These are phyloP conservation scores for Phalacrocorax aristotelis DNA, from an alignment of 2,113 vertebrate species.

Conservation along the genomic window DNA sequence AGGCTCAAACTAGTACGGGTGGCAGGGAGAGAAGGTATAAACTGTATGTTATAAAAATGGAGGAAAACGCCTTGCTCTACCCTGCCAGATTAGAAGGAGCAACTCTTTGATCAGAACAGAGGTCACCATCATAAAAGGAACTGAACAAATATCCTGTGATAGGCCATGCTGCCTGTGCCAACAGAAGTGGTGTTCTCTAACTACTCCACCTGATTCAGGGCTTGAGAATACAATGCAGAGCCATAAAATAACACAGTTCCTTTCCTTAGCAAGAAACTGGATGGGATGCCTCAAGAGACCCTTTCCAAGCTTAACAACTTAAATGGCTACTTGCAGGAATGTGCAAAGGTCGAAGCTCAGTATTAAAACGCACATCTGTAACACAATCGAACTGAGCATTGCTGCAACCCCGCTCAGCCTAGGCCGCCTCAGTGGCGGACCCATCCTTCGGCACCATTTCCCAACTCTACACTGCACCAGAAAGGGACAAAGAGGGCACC, in stretches of 20 bases:
- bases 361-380: neutral
- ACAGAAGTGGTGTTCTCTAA: neutral
- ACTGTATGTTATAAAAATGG: neutral
- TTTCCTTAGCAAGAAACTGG: neutral
- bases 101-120: constrained; percentile 9
- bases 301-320: neutral
- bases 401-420: rapidly evolving
- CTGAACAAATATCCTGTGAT: neutral
- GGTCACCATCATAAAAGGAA: neutral
- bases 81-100: neutral
- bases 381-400: rapidly evolving
- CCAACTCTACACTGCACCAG: rapidly evolving
- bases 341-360: neutral
- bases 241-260: neutral
- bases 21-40: neutral
- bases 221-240: rapidly evolving
- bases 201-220: neutral
- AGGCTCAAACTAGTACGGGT: neutral
- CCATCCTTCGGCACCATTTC: rapidly evolving
- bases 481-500: neutral
- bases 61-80: neutral
- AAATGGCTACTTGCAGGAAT: neutral
- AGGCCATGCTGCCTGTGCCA: neutral
- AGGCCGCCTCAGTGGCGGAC: rapidly evolving
- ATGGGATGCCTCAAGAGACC: neutral